A percentile compares a stretch with the other conserved stretches of the same genome.
These are phyloP conservation scores for Elysia chlorotica DNA, from an alignment of 1,140 invertebrate genomes.

Conservation along the genomic window DNA sequence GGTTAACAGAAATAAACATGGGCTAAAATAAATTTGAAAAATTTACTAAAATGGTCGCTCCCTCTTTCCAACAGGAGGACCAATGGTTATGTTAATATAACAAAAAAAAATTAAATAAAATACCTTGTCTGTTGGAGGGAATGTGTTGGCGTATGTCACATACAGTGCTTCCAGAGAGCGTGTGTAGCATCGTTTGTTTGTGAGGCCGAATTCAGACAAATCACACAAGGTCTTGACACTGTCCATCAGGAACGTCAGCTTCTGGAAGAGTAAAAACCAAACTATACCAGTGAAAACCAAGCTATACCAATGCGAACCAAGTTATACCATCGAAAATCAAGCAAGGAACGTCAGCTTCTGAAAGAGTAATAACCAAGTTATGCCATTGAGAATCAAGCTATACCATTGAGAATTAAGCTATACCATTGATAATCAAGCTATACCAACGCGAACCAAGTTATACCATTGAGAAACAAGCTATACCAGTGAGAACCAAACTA, in stretches of 20 bases:
- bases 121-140: not conserved
- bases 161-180: conserved; percentile 4
- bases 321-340: too few species aligned
- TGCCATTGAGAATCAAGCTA: too few species aligned
- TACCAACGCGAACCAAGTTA: too few species aligned
- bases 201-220: not conserved
- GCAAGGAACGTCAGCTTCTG: not conserved
- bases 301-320: not conserved
- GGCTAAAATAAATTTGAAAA: not conserved
- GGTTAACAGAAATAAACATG: not conserved
- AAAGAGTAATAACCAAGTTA: too few species aligned
- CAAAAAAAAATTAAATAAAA: not conserved
- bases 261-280: not conserved
- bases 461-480: too few species aligned
- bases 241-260: not conserved
- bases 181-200: not conserved
- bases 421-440: too few species aligned
- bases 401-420: too few species aligned
- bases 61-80: not conserved
- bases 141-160: not conserved
- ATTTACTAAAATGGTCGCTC: not conserved
- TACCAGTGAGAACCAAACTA: too few species aligned
- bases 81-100: too few species aligned
- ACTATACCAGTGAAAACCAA: not conserved
- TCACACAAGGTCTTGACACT: not conserved